These are phyloP conservation scores for Uria aalge DNA, from an alignment of 2,113 vertebrate species.

Conservation along the genomic window DNA sequence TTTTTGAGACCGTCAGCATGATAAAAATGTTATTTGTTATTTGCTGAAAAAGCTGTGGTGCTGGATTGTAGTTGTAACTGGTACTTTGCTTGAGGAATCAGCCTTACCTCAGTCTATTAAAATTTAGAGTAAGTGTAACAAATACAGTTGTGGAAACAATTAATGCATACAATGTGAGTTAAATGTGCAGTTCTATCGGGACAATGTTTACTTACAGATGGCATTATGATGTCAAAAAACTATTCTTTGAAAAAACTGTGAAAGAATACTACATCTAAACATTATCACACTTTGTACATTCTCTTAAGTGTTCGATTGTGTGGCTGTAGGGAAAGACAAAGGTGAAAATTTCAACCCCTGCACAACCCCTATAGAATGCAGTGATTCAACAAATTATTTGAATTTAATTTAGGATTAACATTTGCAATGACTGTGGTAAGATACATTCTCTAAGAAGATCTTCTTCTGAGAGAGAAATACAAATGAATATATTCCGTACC, in stretches of 20 bases:
- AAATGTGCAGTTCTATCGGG: not conserved
- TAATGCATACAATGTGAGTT: not conserved
- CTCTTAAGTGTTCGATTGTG: not conserved
- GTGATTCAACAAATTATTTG: not conserved
- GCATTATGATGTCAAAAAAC: not conserved
- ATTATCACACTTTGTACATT: not conserved
- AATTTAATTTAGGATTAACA: not conserved
- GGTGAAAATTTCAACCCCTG: not conserved
- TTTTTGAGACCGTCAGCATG: slow-evolving; percentile 32
- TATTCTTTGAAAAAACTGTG: not conserved
- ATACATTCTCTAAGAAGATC: not conserved
- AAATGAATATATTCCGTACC: not conserved
- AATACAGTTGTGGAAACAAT: not conserved
- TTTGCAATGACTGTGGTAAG: not conserved
- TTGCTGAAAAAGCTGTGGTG: slow-evolving; percentile 27
- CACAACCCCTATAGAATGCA: not conserved
- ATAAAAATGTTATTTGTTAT: slow-evolving; percentile 47
- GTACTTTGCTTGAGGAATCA: slow-evolving; percentile 46
- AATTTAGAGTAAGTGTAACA: not conserved
- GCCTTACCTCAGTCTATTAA: not conserved
- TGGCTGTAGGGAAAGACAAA: not conserved
- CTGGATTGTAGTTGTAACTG: slow-evolving; percentile 24
- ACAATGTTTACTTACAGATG: not conserved
- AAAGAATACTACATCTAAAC: not conserved
- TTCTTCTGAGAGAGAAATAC: not conserved